Evolutionary conservation across 2,797 vertebrate genomes (phyloP).

Genomic region (Sebastes trivittatus): DNA sequence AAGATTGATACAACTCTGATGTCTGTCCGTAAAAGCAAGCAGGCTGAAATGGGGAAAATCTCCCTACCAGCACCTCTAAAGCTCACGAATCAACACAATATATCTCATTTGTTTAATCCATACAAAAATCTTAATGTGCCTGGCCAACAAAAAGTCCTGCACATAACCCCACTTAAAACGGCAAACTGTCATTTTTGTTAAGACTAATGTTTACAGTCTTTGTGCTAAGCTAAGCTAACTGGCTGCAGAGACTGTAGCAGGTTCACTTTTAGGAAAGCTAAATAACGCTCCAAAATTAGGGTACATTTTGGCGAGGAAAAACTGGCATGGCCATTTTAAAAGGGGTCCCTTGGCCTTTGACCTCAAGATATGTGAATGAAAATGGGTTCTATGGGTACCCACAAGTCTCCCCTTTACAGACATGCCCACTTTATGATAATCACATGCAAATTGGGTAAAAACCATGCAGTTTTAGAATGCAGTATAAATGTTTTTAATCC

Average conservation of each 20-base stretch:
- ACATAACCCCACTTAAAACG: not conserved
- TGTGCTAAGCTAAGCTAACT: not conserved
- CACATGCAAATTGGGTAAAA: too few relatives aligned
- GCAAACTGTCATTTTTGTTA: not conserved
- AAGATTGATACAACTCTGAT: not conserved
- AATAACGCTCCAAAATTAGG: fast-evolving
- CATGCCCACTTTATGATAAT: too few relatives aligned
- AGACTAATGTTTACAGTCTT: not conserved
- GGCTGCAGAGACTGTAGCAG: not conserved
- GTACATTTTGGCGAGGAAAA: too few relatives aligned
- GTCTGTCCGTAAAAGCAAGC: not conserved
- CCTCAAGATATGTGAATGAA: too few relatives aligned
- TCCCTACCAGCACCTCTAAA: not conserved
- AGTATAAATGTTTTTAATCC: too few relatives aligned
- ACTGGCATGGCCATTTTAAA: too few relatives aligned
- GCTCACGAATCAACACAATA: not conserved
- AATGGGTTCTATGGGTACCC: too few relatives aligned
- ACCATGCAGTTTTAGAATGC: too few relatives aligned
- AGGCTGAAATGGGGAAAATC: not conserved
- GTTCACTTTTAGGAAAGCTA: too few relatives aligned
- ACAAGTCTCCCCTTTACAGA: too few relatives aligned
- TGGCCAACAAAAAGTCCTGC: not conserved
- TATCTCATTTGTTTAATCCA: not conserved
- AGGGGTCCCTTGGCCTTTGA: too few relatives aligned
- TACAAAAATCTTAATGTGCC: not conserved